Evolutionary conservation across 2,888 invertebrate genomes (phyloP).

Genomic region (Cremastobaeus sp.): DNA sequence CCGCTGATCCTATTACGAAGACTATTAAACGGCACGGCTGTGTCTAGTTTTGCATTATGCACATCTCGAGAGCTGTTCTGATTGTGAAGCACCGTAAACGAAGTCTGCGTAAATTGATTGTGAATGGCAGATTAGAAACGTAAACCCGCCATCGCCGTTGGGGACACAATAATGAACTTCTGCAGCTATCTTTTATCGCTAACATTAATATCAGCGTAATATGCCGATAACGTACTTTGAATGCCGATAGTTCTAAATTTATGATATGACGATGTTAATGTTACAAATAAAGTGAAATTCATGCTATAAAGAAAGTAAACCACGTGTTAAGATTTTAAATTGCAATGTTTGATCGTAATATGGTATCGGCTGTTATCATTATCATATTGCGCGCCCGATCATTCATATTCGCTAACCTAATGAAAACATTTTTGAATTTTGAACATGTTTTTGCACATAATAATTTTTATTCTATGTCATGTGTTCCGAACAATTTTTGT

Average conservation of each 20-base stretch:
- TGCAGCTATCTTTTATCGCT: constrained; percentile 49
- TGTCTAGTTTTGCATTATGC: constrained; percentile 66
- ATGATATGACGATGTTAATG: constrained; percentile 18
- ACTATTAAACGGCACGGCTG: constrained; percentile 65
- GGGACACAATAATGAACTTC: constrained; percentile 56
- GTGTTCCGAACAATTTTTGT: no score
- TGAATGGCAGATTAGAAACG: constrained; percentile 51
- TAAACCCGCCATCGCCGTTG: constrained; percentile 34
- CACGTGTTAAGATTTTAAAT: no score
- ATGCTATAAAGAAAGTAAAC: background rate
- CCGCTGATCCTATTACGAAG: constrained; percentile 71
- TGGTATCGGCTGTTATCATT: no score
- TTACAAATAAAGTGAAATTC: constrained; percentile 27
- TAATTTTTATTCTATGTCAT: no score
- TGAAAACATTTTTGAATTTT: no score
- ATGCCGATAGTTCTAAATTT: constrained; percentile 39
- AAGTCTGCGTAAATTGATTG: constrained; percentile 48
- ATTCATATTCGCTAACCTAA: no score
- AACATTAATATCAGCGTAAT: constrained; percentile 52
- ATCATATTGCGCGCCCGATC: no score
- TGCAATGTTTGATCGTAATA: no score
- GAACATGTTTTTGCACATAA: no score
- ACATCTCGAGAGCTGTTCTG: constrained; percentile 17
- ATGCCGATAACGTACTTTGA: constrained; percentile 41
- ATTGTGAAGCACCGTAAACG: constrained; percentile 12